Base-by-base conservation (phyloP, 2,113 vertebrate species). In the Garra rufa region DNA sequence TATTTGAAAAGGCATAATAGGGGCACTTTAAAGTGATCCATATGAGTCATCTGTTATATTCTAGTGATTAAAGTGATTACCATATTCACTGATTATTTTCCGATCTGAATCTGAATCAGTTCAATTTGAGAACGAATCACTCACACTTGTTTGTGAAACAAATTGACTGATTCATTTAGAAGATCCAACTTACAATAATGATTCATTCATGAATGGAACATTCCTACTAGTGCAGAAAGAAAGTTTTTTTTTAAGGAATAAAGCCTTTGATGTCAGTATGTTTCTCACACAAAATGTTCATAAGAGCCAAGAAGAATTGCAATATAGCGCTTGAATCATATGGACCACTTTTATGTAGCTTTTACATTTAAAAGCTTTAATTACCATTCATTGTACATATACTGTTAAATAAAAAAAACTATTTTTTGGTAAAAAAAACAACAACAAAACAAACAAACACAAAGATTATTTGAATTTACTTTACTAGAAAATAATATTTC, bases 11-110 rank as follows among this genome's bases (percentile, higher is more conserved):
- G n/a, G n/a, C n/a, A n/a, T n/a, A n/a, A n/a, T n/a, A n/a, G n/a
- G n/a, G n/a, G n/a, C n/a, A n/a, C n/a, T n/a, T n/a, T n/a, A n/a
- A n/a, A n/a, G n/a, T n/a, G n/a, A n/a, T n/a, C n/a, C n/a, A n/a
- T n/a, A n/a, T n/a, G n/a, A n/a, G n/a, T n/a, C n/a, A n/a, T n/a
- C n/a, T n/a, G n/a, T n/a, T n/a, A n/a, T n/a, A n/a, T n/a, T n/a
- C n/a, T n/a, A n/a, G n/a, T n/a, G n/a, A n/a, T n/a, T 34, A 4
- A 34, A 34, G 34, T 34, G 34, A 34, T 34, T 34, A 34, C 34
- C 34, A 34, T 34, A 69, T 69, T 69, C 34, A 41, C 34, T 69
- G 65, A 69, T 69, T 11, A 69, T 69, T 34, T 41, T 65, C 63
- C 63, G 34, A 65, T 41, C 19, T 5, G 34, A 34, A 34, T 3